Base-by-base conservation (phyloP, 1,140 invertebrate genomes). In the Drosophila takahashii region DNA sequence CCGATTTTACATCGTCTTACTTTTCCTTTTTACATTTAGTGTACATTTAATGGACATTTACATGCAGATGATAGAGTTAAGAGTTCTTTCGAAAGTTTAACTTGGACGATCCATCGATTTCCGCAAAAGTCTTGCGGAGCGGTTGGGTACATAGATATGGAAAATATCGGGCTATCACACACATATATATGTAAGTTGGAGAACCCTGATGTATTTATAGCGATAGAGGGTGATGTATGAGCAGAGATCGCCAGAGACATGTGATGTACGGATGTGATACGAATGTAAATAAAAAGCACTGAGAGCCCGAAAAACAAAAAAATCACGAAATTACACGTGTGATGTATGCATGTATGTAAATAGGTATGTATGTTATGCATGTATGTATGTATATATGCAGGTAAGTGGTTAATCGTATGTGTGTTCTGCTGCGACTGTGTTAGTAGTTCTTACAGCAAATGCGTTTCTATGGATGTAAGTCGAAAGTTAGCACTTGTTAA, bases 311-410 rank as follows among this genome's bases (percentile, higher is more conserved):
- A 42, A 18, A 10, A 66, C 44, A 0, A 48, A 62, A 62, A 22
- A 42, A 51, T 41, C 64, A 65, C n/a, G n/a, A n/a, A 34, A 32
- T 34, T 37, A 53, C 47, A 15, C 41, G 48, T 69, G 66, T 70
- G 34, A 70, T 66, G 66, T 54, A 47, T 58, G 65, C 65, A 72
- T 72, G 66, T 72, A 60, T 44, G 37, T 72, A 67, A 47, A 50
- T 36, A 48, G 32, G 29, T 59, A 45, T 64, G 34, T 47, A 22
- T 22, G 22, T 22, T 22, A 22, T 22, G 22, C 42, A 71, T 22
- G 22, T 50, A 71, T 39, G 39, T 18, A 71, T 50, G 44, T 58
- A 37, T 39, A 61, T 61, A 65, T 73, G 58, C 39, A 29, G 53
- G 29, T 69, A 29, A 47, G 22, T 66, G 27, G 18, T 29, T 39